Percentiles rank a stretch among this genome's conserved stretches.
Conservation (phyloP, 2,888 invertebrate genomes). For the Acrobasis repandana region DNA sequence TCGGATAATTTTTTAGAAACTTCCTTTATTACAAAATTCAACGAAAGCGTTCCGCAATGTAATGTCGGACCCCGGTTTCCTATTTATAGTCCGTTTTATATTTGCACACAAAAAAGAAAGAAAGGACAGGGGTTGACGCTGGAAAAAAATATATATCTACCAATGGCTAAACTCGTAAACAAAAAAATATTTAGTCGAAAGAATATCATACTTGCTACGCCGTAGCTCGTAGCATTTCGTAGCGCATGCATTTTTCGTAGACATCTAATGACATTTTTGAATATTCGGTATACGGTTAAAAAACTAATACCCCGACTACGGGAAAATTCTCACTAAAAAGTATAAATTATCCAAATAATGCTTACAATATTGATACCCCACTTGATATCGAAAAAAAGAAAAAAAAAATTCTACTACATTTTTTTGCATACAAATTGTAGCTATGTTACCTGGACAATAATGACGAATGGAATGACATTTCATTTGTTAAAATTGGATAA, state of each 20-base stretch:
- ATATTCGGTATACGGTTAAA: too few relatives aligned
- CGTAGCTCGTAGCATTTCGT: not conserved
- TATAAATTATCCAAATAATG: too few relatives aligned
- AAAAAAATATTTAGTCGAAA: not conserved
- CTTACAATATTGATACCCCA: too few relatives aligned
- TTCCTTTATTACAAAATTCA: not conserved
- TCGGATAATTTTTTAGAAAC: conserved; percentile 26
- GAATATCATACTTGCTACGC: not conserved
- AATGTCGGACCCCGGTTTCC: not conserved
- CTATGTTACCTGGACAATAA: too few relatives aligned
- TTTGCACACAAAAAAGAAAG: conserved; percentile 1
- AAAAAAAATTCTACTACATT: too few relatives aligned
- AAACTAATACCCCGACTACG: too few relatives aligned
- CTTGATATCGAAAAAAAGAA: too few relatives aligned
- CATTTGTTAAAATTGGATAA: too few relatives aligned
- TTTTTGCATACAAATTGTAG: too few relatives aligned
- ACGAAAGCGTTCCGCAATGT: not conserved
- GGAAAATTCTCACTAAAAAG: too few relatives aligned
- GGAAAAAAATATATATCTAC: not conserved
- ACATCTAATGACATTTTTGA: too few relatives aligned
- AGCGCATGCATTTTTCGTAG: not conserved
- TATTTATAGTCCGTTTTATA: conserved; percentile 1
- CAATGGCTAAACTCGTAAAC: not conserved
- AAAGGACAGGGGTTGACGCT: not conserved
- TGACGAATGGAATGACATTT: too few relatives aligned